These are phyloP conservation scores for Sussaba pulchella DNA, from an alignment of 2,888 invertebrate species.

Conservation along the genomic window DNA sequence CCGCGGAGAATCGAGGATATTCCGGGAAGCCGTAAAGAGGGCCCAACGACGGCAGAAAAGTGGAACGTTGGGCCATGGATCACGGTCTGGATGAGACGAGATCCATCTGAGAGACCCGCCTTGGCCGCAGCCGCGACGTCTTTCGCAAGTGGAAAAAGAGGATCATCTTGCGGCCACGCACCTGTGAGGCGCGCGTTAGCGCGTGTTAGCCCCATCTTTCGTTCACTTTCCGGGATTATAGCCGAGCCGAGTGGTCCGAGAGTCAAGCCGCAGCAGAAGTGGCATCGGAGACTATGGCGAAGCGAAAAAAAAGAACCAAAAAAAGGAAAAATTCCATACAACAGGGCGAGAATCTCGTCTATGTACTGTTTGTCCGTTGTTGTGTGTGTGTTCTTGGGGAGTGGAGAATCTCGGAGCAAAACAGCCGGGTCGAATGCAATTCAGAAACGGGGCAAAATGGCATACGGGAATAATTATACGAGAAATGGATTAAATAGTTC, in stretches of 20 bases:
- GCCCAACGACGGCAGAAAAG: slow-evolving; percentile 30
- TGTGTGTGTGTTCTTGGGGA: slow-evolving; percentile 30
- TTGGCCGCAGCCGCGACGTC: slow-evolving; percentile 51
- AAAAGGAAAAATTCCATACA: slow-evolving; percentile 22
- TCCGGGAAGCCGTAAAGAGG: slow-evolving; percentile 62
- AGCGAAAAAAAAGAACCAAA: not conserved
- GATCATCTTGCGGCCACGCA: slow-evolving; percentile 62
- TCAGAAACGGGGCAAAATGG: slow-evolving; percentile 6
- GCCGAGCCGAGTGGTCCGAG: not conserved
- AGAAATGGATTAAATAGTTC: too few relatives aligned
- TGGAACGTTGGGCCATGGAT: slow-evolving; percentile 34
- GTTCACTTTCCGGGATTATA: slow-evolving; percentile 26
- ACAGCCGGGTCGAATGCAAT: too few relatives aligned
- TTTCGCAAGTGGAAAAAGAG: slow-evolving; percentile 53
- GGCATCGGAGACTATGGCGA: not conserved
- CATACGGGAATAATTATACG: slow-evolving; percentile 3
- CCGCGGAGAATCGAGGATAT: slow-evolving; percentile 31
- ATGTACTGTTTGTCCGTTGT: slow-evolving; percentile 46
- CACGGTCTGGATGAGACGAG: slow-evolving; percentile 11
- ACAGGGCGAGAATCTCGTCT: slow-evolving; percentile 52
- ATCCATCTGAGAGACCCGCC: slow-evolving; percentile 13
- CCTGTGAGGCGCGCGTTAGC: slow-evolving; percentile 63
- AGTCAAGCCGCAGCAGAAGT: slow-evolving; percentile 8
- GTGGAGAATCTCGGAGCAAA: not conserved
- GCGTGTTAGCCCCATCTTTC: slow-evolving; percentile 40